These are phyloP conservation scores for Sebastiscus albofasciatus DNA, from an alignment of 2,797 vertebrate species.

Conservation along the genomic window DNA sequence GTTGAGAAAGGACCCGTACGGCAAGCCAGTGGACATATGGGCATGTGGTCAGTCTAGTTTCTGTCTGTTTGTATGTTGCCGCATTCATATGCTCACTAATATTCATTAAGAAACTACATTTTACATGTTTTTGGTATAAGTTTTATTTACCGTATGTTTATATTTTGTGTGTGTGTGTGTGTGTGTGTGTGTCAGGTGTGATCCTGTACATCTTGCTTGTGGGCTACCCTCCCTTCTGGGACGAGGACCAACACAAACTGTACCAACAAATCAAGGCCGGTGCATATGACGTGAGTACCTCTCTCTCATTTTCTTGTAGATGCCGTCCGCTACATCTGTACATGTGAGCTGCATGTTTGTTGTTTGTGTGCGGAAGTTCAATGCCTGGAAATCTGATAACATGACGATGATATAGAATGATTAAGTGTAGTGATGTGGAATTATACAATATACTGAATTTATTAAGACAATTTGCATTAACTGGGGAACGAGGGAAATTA, in stretches of 20 bases:
- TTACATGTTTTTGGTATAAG: background rate
- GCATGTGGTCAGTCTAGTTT: slow-evolving; percentile 91
- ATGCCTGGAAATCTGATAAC: background rate
- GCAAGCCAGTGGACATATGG: slow-evolving; percentile 99
- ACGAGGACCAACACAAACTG: slow-evolving; percentile 97
- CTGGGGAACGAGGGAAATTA: background rate
- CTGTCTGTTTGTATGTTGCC: background rate
- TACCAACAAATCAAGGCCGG: slow-evolving; percentile 99
- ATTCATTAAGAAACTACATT: background rate
- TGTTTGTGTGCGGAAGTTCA: background rate
- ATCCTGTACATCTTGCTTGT: slow-evolving; percentile 97
- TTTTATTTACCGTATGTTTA: background rate
- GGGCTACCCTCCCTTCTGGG: slow-evolving; percentile 98
- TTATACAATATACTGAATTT: background rate
- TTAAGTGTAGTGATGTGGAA: background rate
- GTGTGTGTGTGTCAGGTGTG: slow-evolving; percentile 84
- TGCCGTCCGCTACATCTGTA: background rate
- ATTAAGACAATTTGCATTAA: background rate
- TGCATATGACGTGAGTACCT: slow-evolving; percentile 93
- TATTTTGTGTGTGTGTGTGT: slow-evolving; percentile 79
- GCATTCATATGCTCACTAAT: background rate
- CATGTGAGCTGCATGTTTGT: slow-evolving; percentile 6
- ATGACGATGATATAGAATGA: background rate
- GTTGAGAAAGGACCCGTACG: slow-evolving; percentile 98
- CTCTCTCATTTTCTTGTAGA: background rate